Evolutionary conservation across 2,888 invertebrate genomes (phyloP).

Genomic region (Boloria selene): DNA sequence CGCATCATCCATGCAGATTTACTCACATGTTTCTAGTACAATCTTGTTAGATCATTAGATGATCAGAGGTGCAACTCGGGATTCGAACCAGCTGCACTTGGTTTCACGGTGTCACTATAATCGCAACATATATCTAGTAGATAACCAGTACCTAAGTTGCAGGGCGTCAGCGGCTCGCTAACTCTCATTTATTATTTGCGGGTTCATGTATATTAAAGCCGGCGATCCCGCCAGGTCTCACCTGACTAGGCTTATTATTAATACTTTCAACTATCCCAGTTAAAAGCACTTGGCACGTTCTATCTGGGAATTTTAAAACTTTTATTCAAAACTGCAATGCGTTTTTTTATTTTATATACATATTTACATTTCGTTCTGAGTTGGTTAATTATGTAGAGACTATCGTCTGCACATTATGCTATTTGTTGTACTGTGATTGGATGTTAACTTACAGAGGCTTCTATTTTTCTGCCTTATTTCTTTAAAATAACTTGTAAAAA

Average conservation of each 20-base stretch:
- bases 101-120: background rate
- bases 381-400: too few species aligned
- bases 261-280: constrained; percentile 30
- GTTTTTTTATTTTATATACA: constrained; percentile 1
- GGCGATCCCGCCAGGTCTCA: constrained; percentile 54
- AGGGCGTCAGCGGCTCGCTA: constrained; percentile 23
- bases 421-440: too few species aligned
- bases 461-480: too few species aligned
- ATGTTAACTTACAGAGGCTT: too few species aligned
- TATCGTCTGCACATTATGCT: too few species aligned
- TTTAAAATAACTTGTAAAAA: too few species aligned
- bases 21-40: too few species aligned
- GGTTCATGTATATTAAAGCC: constrained; percentile 66
- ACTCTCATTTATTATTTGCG: constrained; percentile 65
- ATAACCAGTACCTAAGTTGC: background rate
- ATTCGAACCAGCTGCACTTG: too few species aligned
- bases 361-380: background rate
- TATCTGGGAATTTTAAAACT: constrained; percentile 21
- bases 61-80: too few species aligned
- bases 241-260: constrained; percentile 47
- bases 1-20: too few species aligned
- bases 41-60: too few species aligned
- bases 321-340: constrained; percentile 25
- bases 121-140: constrained; percentile 23
- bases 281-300: constrained; percentile 27